These are phyloP conservation scores for Siniperca obscura DNA, from an alignment of 2,797 vertebrate species.

Conservation along the genomic window DNA sequence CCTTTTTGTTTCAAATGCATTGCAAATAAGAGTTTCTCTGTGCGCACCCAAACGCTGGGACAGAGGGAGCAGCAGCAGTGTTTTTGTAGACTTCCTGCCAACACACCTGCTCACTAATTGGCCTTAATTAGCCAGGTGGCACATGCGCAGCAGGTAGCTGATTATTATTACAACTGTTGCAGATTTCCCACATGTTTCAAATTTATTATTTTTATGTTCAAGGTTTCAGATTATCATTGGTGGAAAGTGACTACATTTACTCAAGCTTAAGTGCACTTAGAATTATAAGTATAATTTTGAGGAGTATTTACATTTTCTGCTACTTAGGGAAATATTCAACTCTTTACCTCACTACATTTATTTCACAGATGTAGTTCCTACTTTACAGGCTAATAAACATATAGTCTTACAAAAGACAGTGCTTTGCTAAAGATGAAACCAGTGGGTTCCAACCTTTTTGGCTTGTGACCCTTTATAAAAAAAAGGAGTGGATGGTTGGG, in stretches of 20 bases:
- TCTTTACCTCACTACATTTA: neutral
- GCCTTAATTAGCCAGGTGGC: conserved; percentile 35
- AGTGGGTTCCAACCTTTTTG: neutral
- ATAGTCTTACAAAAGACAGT: neutral
- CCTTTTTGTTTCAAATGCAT: conserved; percentile 68
- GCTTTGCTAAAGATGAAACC: neutral
- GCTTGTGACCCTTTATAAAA: neutral
- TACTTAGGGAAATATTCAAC: neutral
- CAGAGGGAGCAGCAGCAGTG: fast-evolving
- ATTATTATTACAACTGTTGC: neutral
- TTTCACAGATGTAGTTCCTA: neutral
- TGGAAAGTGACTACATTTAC: neutral
- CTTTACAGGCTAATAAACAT: too few relatives aligned
- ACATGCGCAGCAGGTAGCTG: neutral
- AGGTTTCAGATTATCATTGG: neutral
- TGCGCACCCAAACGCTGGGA: conserved; percentile 42
- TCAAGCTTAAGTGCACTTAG: too few relatives aligned
- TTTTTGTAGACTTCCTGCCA: conserved; percentile 45
- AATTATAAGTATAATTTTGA: neutral
- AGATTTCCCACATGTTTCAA: neutral
- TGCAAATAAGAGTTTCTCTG: conserved; percentile 28
- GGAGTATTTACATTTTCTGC: neutral
- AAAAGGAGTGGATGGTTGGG: neutral
- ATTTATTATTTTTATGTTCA: neutral
- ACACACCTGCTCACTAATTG: conserved; percentile 71